phyloP scores from a whole-genome alignment of 2,888 invertebrate genomes.

The Sipha maydis region DNA sequence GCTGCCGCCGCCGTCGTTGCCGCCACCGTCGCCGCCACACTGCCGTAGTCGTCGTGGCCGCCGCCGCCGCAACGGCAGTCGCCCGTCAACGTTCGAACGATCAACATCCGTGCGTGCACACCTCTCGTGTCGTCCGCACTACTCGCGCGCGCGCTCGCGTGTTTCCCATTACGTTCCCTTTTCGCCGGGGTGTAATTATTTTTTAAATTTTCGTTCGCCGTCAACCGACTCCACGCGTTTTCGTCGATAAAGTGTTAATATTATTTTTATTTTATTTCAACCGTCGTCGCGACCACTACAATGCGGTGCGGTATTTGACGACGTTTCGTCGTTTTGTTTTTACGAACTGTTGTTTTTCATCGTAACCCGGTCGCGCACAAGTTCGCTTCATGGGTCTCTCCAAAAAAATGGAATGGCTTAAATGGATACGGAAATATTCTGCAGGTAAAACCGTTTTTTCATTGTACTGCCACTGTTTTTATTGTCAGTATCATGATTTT shows the following conservation, averaged over 20 bases:
- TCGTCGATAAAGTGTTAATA: background rate
- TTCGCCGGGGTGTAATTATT: background rate
- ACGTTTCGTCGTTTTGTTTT: background rate
- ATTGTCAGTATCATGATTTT: background rate
- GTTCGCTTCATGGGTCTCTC: slow-evolving; percentile 29
- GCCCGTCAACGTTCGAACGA: slow-evolving; percentile 37
- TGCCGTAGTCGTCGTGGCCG: slow-evolving; percentile 15
- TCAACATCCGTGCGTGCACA: background rate
- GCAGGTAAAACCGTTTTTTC: slow-evolving; percentile 21
- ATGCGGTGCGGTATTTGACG: background rate
- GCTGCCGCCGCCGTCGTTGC: too few relatives aligned
- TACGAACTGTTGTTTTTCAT: background rate
- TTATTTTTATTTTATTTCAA: background rate
- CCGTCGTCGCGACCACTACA: background rate
- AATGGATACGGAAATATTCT: slow-evolving; percentile 58
- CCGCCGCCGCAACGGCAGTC: slow-evolving; percentile 37
- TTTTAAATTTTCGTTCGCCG: background rate
- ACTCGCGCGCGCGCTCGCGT: background rate
- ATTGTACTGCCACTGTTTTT: background rate
- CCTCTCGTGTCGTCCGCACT: background rate
- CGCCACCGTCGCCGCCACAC: too few relatives aligned
- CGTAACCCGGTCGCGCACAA: too few relatives aligned
- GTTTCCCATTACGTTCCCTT: background rate
- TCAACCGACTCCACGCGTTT: background rate
- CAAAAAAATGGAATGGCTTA: slow-evolving; percentile 56